Evolutionary conservation across 2,797 vertebrate genomes (phyloP), one percentile per base, ranked within the genome.

Genomic region (Melanotaenia boesemani): DNA sequence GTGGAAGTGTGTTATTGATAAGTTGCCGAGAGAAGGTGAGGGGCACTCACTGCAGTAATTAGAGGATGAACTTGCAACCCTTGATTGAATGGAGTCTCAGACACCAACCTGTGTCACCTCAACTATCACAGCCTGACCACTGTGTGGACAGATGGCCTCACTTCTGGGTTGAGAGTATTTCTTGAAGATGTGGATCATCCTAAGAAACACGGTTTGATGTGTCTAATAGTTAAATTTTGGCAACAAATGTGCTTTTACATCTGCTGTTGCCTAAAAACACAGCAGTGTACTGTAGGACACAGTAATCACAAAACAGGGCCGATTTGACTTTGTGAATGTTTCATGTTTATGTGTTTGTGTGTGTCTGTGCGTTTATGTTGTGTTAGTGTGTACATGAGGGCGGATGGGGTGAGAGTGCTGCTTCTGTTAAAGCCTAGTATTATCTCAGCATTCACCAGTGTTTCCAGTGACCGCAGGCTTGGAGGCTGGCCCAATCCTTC

Each of bases 1-100:
- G 90, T 91, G 92, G 92, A 94, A 92, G 93, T 91, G 91, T 93
- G 92, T 90, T 94, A 94, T 94, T 93, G 94, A 95, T 94, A 94
- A 93, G 90, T 93, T 88, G 85, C 92, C 66, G 85, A 87, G 88
- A 82, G 83, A 88, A 92, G 88, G 88, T 83, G 84, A 91, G 89
- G 85, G 84, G 87, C 72, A 54, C 84, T 86, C 88, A 82, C 90
- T 82, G 87, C 89, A 92, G 90, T 94, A 94, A 95, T 94, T 94
- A 94, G 89, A 93, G 89, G 90, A 93, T 93, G 90, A 94, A 94
- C 92, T 91, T 87, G 87, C 84, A 77, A 81, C 76, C 86, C 91
- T 93, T 86, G 93, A 94, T 92, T 92, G 80, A 85, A 89, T 48
- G 34, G 74, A 84, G 84, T 77, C 81, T 79, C 55, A 79, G 79